These are phyloP conservation scores for Gari tellinella DNA, from an alignment of 2,888 invertebrate species.

Conservation along the genomic window DNA sequence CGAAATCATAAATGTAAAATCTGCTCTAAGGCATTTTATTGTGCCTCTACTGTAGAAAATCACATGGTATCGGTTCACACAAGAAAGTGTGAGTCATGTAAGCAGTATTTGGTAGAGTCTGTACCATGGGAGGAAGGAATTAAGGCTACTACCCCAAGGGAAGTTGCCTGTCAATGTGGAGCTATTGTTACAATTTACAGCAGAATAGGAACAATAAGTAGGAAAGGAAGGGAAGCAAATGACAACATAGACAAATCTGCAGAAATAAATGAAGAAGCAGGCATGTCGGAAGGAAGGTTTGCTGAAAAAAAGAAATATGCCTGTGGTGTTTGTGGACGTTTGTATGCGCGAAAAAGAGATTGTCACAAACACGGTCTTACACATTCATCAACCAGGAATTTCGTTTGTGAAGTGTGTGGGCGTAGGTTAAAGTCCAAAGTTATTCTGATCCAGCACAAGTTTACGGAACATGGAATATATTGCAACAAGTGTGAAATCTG, in stretches of 20 bases:
- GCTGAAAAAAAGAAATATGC: constrained; percentile 55
- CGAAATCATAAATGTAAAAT: constrained; percentile 48
- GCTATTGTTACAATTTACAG: constrained; percentile 51
- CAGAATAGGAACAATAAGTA: constrained; percentile 26
- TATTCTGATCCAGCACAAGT: constrained; percentile 48
- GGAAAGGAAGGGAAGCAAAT: constrained; percentile 28
- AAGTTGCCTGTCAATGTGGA: constrained; percentile 56
- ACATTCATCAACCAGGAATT: constrained; percentile 44
- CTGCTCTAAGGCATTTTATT: constrained; percentile 50
- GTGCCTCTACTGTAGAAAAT: constrained; percentile 43
- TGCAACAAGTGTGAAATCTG: constrained; percentile 44
- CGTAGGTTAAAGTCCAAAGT: constrained; percentile 39
- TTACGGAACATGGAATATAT: constrained; percentile 45
- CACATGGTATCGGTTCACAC: constrained; percentile 58
- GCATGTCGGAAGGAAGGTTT: constrained; percentile 22
- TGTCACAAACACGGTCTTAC: constrained; percentile 53
- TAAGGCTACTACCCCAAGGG: constrained; percentile 40
- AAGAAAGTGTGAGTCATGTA: constrained; percentile 49
- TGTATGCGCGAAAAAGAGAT: constrained; percentile 50
- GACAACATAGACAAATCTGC: no score
- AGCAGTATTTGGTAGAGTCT: constrained; percentile 56
- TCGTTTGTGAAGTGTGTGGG: constrained; percentile 45
- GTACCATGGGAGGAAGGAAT: constrained; percentile 54
- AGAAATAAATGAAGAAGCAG: constrained; percentile 38
- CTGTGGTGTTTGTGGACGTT: constrained; percentile 57